Evolutionary conservation across 2,888 invertebrate genomes (phyloP).

Genomic region (Mimachlamys varia): DNA sequence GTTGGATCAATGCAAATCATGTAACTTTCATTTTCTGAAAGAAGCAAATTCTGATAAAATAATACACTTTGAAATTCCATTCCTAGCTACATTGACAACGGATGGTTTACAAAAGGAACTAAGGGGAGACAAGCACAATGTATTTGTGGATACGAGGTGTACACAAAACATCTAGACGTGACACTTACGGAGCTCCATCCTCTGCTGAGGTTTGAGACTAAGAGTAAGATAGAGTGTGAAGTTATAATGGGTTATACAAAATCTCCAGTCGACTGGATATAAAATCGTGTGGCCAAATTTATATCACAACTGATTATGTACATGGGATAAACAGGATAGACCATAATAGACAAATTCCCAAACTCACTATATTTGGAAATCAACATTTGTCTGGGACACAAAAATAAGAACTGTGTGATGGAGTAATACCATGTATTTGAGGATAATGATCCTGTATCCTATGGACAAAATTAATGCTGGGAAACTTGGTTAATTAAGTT

Average conservation of each 20-base stretch:
- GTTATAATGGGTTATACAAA: not conserved
- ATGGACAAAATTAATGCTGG: not conserved
- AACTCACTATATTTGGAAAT: too few relatives aligned
- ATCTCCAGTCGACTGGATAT: too few relatives aligned
- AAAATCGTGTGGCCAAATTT: too few relatives aligned
- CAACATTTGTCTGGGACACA: not conserved
- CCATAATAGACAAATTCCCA: too few relatives aligned
- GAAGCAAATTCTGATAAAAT: not conserved
- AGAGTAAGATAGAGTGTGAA: constrained; percentile 38
- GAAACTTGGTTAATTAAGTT: not conserved
- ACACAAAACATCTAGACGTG: constrained; percentile 27
- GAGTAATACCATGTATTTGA: not conserved
- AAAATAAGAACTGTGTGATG: not conserved
- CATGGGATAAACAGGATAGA: too few relatives aligned
- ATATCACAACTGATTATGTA: too few relatives aligned
- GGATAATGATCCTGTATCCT: not conserved
- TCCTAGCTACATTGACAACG: constrained; percentile 12
- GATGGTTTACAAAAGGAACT: not conserved
- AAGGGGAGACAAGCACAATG: constrained; percentile 17
- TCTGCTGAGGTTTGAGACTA: constrained; percentile 64
- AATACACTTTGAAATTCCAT: not conserved
- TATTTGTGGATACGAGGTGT: not conserved
- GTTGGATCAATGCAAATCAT: not conserved
- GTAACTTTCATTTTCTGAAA: not conserved
- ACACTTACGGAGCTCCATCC: constrained; percentile 73